These are phyloP conservation scores for Drosophila pectinifera DNA, from an alignment of 1,140 invertebrate genomes.

Conservation along the genomic window DNA sequence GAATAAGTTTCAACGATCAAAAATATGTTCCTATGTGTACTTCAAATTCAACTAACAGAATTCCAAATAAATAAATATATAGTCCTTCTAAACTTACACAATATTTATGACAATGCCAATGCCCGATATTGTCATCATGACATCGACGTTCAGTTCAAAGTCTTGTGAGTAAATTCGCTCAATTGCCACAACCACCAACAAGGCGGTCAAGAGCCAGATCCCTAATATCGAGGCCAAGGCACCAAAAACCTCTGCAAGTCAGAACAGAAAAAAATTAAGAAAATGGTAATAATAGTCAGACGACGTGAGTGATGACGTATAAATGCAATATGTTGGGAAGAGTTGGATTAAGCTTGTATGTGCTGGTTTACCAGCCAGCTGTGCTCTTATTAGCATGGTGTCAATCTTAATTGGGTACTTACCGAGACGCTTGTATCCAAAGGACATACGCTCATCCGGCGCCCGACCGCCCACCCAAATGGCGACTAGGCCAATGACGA, in stretches of 20 bases:
- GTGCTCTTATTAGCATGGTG: slow-evolving; percentile 61
- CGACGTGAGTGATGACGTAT: not conserved
- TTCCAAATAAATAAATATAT: too few relatives aligned
- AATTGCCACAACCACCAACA: slow-evolving; percentile 93
- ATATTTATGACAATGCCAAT: slow-evolving; percentile 94
- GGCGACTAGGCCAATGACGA: slow-evolving; percentile 91
- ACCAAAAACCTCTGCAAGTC: slow-evolving; percentile 87
- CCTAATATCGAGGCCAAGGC: slow-evolving; percentile 88
- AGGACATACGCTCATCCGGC: slow-evolving; percentile 90
- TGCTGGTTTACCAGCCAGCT: not conserved
- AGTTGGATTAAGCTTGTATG: not conserved
- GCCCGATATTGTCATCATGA: slow-evolving; percentile 94
- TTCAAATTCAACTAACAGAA: too few relatives aligned
- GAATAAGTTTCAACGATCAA: too few relatives aligned
- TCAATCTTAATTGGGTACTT: slow-evolving; percentile 69
- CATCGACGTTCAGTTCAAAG: slow-evolving; percentile 92
- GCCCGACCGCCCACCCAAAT: slow-evolving; percentile 89
- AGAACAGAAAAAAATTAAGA: not conserved
- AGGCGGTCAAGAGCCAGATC: slow-evolving; percentile 95
- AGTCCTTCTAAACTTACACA: slow-evolving; percentile 87
- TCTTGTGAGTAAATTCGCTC: slow-evolving; percentile 89
- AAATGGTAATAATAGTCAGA: not conserved
- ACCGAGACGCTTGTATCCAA: slow-evolving; percentile 92
- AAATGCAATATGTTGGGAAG: slow-evolving; percentile 45
- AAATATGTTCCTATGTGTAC: too few relatives aligned